A percentile compares a stretch with the other conserved stretches of the same genome.
Evolutionary conservation across 2,797 vertebrate species (phyloP).

Genomic region (Neosilurus hyrtlii): DNA sequence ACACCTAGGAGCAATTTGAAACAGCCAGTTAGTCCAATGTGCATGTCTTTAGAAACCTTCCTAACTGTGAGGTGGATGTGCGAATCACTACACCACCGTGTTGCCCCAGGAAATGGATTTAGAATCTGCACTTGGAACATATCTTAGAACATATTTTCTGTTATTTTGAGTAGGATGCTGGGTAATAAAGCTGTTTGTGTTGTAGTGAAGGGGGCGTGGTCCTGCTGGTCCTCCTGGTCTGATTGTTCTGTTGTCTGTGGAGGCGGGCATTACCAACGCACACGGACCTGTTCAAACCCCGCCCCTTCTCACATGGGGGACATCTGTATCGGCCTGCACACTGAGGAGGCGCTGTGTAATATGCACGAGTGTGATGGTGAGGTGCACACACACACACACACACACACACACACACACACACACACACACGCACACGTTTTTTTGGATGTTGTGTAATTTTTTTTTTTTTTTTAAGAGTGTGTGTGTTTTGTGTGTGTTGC

Average conservation of each 20-base stretch:
- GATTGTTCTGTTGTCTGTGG: constrained; percentile 89
- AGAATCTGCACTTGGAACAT: neutral
- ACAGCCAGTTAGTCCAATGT: too few species aligned
- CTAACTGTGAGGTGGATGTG: too few species aligned
- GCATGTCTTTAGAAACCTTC: too few species aligned
- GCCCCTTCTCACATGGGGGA: constrained; percentile 84
- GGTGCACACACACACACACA: constrained; percentile 33
- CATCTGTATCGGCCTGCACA: constrained; percentile 92
- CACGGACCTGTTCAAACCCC: constrained; percentile 85
- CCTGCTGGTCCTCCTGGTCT: constrained; percentile 94
- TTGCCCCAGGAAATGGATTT: neutral
- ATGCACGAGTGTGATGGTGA: constrained; percentile 86
- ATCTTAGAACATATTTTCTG: too few species aligned
- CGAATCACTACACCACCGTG: too few species aligned
- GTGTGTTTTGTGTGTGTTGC: constrained; percentile 10
- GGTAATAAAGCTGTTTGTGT: neutral
- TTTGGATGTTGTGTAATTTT: too few species aligned
- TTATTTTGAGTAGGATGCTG: neutral
- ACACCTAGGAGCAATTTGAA: too few species aligned
- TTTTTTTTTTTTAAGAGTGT: neutral
- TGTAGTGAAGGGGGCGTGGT: constrained; percentile 90
- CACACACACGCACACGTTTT: too few species aligned
- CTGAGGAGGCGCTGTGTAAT: constrained; percentile 91
- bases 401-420: neutral
- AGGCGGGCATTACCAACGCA: constrained; percentile 89